phyloP scores from a whole-genome alignment of 1,140 invertebrate species.

The Popillia japonica region DNA sequence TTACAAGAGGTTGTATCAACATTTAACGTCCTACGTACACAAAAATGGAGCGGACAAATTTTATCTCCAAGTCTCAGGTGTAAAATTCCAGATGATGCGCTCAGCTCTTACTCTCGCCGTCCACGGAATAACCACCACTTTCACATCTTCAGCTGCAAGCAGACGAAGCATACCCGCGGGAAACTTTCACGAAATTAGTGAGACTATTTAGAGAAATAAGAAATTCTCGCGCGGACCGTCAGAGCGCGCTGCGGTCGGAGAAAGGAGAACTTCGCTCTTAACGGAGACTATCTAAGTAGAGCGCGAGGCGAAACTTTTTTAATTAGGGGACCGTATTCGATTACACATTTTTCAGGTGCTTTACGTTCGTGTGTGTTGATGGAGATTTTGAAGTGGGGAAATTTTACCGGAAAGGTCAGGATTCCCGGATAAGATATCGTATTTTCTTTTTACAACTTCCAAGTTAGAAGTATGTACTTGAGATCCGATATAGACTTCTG shows the following conservation, averaged over 20 bases:
- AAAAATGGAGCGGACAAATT: slow-evolving; percentile 1
- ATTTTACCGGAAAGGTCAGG: no score
- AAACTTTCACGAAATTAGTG: slow-evolving; percentile 26
- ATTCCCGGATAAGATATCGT: no score
- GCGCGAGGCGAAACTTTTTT: background rate
- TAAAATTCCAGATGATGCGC: slow-evolving; percentile 23
- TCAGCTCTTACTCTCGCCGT: background rate
- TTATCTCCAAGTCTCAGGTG: slow-evolving; percentile 1
- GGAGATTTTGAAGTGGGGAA: no score
- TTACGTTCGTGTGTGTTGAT: background rate
- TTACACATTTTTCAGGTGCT: background rate
- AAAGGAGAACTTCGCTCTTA: slow-evolving; percentile 7
- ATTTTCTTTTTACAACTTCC: no score
- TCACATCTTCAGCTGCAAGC: background rate
- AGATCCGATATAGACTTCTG: no score
- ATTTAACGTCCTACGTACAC: background rate
- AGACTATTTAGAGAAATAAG: slow-evolving; percentile 34
- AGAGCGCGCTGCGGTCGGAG: slow-evolving; percentile 3
- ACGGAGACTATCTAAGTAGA: background rate
- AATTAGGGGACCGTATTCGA: background rate
- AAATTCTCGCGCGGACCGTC: background rate
- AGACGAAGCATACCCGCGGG: slow-evolving; percentile 11
- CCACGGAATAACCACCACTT: background rate
- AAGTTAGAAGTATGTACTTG: no score
- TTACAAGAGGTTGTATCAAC: background rate